Evolutionary conservation across 2,797 vertebrate species (phyloP).

Genomic region (Labeo calbasu): DNA sequence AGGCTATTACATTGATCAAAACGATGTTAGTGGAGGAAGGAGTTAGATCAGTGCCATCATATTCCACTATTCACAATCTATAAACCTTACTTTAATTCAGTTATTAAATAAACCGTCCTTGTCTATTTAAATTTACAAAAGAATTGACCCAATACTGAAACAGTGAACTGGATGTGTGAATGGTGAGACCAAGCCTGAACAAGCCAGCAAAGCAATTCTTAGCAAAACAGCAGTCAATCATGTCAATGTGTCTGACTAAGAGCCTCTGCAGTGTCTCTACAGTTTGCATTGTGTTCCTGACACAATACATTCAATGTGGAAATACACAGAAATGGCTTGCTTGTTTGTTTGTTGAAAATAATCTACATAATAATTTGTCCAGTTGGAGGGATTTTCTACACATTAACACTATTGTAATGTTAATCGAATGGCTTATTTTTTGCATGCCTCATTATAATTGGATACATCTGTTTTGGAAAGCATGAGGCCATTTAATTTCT

Average conservation of each 20-base stretch:
- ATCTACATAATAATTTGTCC: background rate
- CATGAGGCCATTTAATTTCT: background rate
- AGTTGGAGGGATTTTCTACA: background rate
- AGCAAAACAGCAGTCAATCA: slow-evolving; percentile 22
- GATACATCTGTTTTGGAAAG: background rate
- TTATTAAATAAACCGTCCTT: background rate
- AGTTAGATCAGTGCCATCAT: background rate
- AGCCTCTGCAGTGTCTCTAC: background rate
- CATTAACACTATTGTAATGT: slow-evolving; percentile 6
- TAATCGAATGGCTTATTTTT: background rate
- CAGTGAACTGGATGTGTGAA: background rate
- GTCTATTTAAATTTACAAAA: background rate
- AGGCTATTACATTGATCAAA: slow-evolving; percentile 13
- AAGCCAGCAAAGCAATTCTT: slow-evolving; percentile 21
- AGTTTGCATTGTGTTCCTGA: background rate
- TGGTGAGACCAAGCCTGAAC: background rate
- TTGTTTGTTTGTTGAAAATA: slow-evolving; percentile 3
- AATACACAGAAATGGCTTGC: background rate
- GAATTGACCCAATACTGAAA: slow-evolving; percentile 1
- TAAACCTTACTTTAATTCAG: background rate
- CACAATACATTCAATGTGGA: background rate
- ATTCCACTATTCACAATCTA: background rate
- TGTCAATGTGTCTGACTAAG: background rate
- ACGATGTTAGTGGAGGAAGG: background rate
- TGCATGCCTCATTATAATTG: background rate